Conservation (phyloP, 2,888 invertebrate genomes). For the Lamellibrachia satsuma region DNA sequence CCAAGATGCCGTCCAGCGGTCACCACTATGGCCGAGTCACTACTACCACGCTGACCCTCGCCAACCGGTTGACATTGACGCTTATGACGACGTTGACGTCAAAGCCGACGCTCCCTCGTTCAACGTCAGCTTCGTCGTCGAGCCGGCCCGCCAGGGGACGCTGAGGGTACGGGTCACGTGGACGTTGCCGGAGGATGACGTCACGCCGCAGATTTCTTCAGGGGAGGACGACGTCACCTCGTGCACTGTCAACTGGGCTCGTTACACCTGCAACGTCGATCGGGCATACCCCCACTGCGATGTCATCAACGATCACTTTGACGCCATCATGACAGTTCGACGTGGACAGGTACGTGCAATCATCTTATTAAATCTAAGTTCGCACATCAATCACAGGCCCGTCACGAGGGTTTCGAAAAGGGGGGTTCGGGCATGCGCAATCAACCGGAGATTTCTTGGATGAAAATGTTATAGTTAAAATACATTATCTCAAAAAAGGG, state of each 20-base stretch:
- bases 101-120: not conserved
- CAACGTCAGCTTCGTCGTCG: not conserved
- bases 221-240: not conserved
- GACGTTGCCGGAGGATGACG: not conserved
- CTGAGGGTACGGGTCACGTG: not conserved
- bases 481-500: too few relatives aligned
- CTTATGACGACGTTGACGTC: constrained; percentile 3
- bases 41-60: not conserved
- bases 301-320: not conserved
- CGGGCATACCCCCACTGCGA: not conserved
- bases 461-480: too few relatives aligned
- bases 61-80: not conserved
- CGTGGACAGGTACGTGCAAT: not conserved
- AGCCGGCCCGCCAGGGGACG: not conserved
- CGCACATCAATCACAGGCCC: not conserved
- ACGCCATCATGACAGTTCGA: not conserved
- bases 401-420: not conserved
- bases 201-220: not conserved
- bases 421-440: not conserved
- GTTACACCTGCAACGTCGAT: not conserved
- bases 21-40: not conserved
- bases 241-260: not conserved
- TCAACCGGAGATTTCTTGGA: too few relatives aligned
- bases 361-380: not conserved
- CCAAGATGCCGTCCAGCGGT: not conserved